Evolutionary conservation across 2,113 vertebrate genomes (phyloP).

Genomic region (Xenopus borealis): DNA sequence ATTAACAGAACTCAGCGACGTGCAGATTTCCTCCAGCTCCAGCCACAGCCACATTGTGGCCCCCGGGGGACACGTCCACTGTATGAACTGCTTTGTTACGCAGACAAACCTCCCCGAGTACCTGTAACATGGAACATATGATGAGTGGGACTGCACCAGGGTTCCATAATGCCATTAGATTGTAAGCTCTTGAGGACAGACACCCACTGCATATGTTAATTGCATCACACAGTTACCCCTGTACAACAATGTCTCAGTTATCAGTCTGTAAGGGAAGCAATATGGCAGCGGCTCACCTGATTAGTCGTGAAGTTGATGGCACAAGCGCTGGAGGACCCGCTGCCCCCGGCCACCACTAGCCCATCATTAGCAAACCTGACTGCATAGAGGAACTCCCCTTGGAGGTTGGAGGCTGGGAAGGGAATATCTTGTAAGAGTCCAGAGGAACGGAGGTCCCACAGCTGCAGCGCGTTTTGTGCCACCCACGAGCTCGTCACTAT

Average conservation of each 20-base stretch:
- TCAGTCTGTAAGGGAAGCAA: too few relatives aligned
- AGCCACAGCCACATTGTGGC: slow-evolving; percentile 40
- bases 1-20: slow-evolving; percentile 40
- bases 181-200: too few relatives aligned
- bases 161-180: too few relatives aligned
- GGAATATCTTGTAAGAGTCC: slow-evolving; percentile 40
- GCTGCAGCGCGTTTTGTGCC: slow-evolving; percentile 46
- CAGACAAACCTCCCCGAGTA: slow-evolving; percentile 45
- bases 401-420: slow-evolving; percentile 34
- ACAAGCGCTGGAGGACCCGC: slow-evolving; percentile 42
- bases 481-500: slow-evolving; percentile 49
- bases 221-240: too few relatives aligned
- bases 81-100: slow-evolving; percentile 44
- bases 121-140: slow-evolving; percentile 20
- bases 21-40: slow-evolving; percentile 50
- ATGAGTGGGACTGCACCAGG: neutral
- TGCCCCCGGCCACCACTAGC: slow-evolving; percentile 46
- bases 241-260: too few relatives aligned
- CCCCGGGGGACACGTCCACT: slow-evolving; percentile 32
- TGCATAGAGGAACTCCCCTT: slow-evolving; percentile 49
- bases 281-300: slow-evolving; percentile 36
- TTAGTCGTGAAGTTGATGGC: slow-evolving; percentile 32
- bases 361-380: slow-evolving; percentile 40
- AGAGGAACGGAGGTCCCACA: slow-evolving; percentile 47
- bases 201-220: too few relatives aligned